Base-by-base conservation (phyloP, 1,140 invertebrate genomes). In the Apis dorsata region DNA sequence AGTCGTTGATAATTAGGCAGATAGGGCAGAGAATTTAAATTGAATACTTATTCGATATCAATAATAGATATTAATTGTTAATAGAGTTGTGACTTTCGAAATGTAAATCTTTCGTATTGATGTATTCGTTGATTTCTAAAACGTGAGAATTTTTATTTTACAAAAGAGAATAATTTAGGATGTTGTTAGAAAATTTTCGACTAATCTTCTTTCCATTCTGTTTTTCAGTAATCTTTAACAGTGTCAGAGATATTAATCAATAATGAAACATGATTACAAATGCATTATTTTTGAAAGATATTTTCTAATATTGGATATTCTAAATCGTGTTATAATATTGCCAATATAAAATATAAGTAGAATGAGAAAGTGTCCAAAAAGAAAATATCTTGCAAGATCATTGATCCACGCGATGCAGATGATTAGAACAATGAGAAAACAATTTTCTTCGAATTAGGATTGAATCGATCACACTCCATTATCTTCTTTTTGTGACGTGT, bases 391-490 rank as follows among this genome's bases (percentile, higher is more conserved):
- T 62, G 24, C 34, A 44, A 49, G 60, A 75, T 75, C 59, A 75
- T 34, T 62, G 72, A 59, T 59, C 57, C 59, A 60, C 21, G n/a
- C 72, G 72, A 74, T 60, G 57, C 72, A 24, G 28, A 8, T n/a
- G 57, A 74, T 74, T 59, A 2, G 34, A 24, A 8, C 34, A 49
- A 63, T 15, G 72, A 75, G 72, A 62, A 53, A 66, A 60, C 62
- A 66, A 53, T 77, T 77, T 66, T 28, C 63, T 77, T 15, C 60
- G 49, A 21, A 53, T 62, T n/a, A 12, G 34, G 9, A 77, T 77
- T 77, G 62, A 77, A 77, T 77, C 63, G 75, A 77, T 77, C 66
- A 55, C 49, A 66, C 24, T 66, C 62, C 49, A 55, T 66, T 77
- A 66, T 55, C 63, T 55, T 28, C 75, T 77, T 77, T 66, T 77